Base-by-base conservation (phyloP, 2,113 vertebrate species). In the Limanda limanda region DNA sequence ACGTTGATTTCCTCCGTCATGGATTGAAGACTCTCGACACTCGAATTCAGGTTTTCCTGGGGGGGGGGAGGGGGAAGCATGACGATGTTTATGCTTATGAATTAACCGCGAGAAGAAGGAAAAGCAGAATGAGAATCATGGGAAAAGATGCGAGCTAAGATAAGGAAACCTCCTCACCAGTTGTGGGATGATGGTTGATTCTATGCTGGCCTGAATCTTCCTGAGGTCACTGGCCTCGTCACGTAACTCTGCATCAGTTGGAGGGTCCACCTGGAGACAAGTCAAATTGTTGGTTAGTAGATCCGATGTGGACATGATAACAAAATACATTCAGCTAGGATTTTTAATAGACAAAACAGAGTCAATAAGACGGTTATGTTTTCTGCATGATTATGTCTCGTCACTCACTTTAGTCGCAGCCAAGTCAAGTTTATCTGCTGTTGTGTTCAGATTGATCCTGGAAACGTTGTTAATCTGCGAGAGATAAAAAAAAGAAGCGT, bases 1-100 rank as follows among this genome's bases (percentile, higher is more conserved):
- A 95, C 95, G 40, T 80, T 90, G 47, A 94, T 65, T 35, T 75
- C 42, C 31, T 45, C 9, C 1, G 42, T 6, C 0, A n/a, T 52
- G 15, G 42, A 54, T 69, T 70, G 81, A 62, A 95, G 88, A 0
- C 0, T 24, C 1, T 24, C 5, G 74, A 95, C 84, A 66, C 68
- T 84, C 9, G 81, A 79, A n/a, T 91, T 93, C 66, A 96, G 54
- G 21, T 42, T 65, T 76, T 67, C 10, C 96, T 97, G 80, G 10
- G 27, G 71, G 71, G 12, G 47, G 8, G 76, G 69, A 69, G 12
- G 48, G 10, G 76, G 69, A 86, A 61, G 47, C 27, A 80, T 27
- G 1, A n/a, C 18, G 4, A 73, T 17, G 21, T 74, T 3, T 27
- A 11, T 27, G 66, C 40, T 79, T 80, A 27, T 27, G 42, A 25